Base-by-base conservation (phyloP, 2,888 invertebrate species). In the Oscheius sp. region DNA sequence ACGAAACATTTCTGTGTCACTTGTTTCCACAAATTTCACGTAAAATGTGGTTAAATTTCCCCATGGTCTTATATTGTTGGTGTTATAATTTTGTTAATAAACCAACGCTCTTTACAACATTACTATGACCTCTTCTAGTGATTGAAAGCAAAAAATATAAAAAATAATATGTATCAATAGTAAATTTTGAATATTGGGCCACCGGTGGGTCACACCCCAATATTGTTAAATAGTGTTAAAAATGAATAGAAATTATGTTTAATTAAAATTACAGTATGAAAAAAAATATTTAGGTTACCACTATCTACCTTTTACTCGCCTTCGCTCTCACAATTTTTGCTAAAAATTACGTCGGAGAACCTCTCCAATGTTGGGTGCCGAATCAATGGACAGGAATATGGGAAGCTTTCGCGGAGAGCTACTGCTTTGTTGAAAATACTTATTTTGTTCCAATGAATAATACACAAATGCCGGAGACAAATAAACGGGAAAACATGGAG, bases 391-490 rank as follows among this genome's bases (percentile, higher is more conserved):
- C 62, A 32, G 77, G 65, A 14, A 86, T 86, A 50, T 88, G 88
- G 87, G 88, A 88, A 71, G 86, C 87, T 59, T 89, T 88, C 80
- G 86, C 88, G 33, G 87, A 89, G 74, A 87, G 87, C 77, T 88
- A 89, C 63, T 89, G 89, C 81, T 88, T 88, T 86, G 87, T 88
- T 44, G 87, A 87, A 65, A 88, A 88, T 81, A 89, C 88, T 6
- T 88, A 88, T 71, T 85, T 80, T 54, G 75, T 82, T 28, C 73
- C 80, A 38, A 72, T 75, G 72, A 76, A 75, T 22, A 72, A 77
- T 24, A 64, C 74, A 24, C 71, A 70, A 41, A 61, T 77, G 2
- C 77, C 80, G 17, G 61, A 62, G 9, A 69, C 56, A 0, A 57
- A 71, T n/a, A 73, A 74, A 3, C 56, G 82, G 56, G 77, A 80